Evolutionary conservation across 2,888 invertebrate genomes (phyloP).

Genomic region (Limulus polyphemus): DNA sequence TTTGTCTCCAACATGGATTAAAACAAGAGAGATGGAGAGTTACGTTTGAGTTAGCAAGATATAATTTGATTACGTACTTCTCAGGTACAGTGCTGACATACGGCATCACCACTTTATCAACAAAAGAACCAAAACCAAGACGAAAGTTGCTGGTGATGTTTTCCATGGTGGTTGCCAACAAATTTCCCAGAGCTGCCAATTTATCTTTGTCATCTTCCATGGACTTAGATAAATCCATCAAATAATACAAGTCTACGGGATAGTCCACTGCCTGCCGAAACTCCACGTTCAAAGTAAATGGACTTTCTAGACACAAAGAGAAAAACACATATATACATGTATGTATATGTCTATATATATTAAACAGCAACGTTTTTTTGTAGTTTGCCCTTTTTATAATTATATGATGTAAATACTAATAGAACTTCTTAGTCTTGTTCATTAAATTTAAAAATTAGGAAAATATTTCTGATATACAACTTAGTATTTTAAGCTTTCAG

Average conservation of each 20-base stretch:
- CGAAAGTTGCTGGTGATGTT: slow-evolving; percentile 84
- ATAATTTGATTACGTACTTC: slow-evolving; percentile 32
- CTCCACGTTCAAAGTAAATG: slow-evolving; percentile 55
- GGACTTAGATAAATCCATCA: slow-evolving; percentile 97
- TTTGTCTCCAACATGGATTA: no score
- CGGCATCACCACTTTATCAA: slow-evolving; percentile 96
- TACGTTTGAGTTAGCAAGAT: slow-evolving; percentile 25
- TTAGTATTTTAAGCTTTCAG: no score
- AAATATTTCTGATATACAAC: no score
- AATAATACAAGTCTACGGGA: slow-evolving; percentile 95
- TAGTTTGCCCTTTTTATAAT: no score
- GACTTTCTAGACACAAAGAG: slow-evolving; percentile 52
- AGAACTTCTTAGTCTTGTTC: no score
- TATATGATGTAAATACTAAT: no score
- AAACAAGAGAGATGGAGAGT: not conserved
- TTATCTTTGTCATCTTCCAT: slow-evolving; percentile 98
- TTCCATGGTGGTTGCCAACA: slow-evolving; percentile 52
- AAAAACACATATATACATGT: not conserved
- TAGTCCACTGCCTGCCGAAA: slow-evolving; percentile 77
- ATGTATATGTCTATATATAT: no score
- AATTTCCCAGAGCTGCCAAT: slow-evolving; percentile 54
- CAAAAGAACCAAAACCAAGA: slow-evolving; percentile 85
- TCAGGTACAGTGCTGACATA: slow-evolving; percentile 51
- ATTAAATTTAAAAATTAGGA: no score
- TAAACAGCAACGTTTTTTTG: no score